Percentiles rank a stretch among this genome's conserved stretches.
These are phyloP conservation scores for Metridium senile DNA, from an alignment of 92 coral and sea anemone genomes.

Conservation along the genomic window DNA sequence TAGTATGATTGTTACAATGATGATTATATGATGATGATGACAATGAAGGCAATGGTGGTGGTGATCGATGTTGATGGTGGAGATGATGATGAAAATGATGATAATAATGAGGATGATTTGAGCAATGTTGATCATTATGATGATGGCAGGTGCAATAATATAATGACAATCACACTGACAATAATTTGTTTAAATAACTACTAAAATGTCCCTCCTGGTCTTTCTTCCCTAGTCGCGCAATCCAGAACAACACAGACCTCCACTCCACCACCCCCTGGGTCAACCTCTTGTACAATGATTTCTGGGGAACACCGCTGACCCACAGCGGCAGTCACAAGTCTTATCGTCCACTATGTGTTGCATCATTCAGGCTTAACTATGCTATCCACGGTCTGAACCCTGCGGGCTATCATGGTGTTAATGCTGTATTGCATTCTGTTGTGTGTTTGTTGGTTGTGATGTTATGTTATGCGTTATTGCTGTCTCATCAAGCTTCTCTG, in stretches of 20 bases:
- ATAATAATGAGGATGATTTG: too few species aligned
- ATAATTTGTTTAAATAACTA: too few species aligned
- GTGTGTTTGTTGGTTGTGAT: conserved; percentile 81
- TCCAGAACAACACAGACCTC: conserved; percentile 88
- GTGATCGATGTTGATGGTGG: too few species aligned
- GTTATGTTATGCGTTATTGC: conserved; percentile 61
- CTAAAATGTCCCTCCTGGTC: not conserved
- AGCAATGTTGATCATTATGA: too few species aligned
- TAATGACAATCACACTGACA: too few species aligned
- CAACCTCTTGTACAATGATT: conserved; percentile 81
- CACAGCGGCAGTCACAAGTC: conserved; percentile 99
- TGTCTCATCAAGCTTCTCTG: conserved; percentile 65
- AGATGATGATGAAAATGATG: too few species aligned
- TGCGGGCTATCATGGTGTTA: conserved; percentile 84
- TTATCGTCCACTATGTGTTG: conserved; percentile 97
- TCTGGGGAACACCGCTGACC: conserved; percentile 99
- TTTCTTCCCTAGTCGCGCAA: conserved; percentile 73
- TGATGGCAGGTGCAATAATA: too few species aligned
- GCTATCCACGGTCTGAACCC: conserved; percentile 78
- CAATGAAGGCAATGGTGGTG: not conserved
- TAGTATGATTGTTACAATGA: too few species aligned
- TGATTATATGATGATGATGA: not conserved
- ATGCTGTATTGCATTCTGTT: conserved; percentile 73
- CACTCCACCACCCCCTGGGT: conserved; percentile 89
- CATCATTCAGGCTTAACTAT: conserved; percentile 89